Conservation (phyloP, 2,888 invertebrate genomes). For the Rhagophthalmus giganteus region DNA sequence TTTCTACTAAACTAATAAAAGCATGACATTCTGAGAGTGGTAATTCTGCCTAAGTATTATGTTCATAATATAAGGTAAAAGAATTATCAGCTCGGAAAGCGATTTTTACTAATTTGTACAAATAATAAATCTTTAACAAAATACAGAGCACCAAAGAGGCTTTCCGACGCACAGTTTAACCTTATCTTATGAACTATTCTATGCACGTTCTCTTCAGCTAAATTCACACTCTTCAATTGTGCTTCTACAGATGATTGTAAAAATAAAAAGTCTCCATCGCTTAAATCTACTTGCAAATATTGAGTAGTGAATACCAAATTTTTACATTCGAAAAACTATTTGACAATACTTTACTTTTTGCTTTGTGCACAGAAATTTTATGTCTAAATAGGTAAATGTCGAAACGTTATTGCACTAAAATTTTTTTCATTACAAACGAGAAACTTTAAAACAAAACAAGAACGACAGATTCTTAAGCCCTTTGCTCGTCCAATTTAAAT, state of each 20-base stretch:
- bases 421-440: neutral
- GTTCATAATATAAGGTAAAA: slow-evolving; percentile 36
- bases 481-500: too few species aligned
- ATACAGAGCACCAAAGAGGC: slow-evolving; percentile 15
- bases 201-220: slow-evolving; percentile 40
- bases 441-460: neutral
- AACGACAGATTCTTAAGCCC: too few species aligned
- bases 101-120: slow-evolving; percentile 14
- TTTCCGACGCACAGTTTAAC: slow-evolving; percentile 20
- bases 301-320: slow-evolving; percentile 14
- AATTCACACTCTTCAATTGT: slow-evolving; percentile 42
- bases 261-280: slow-evolving; percentile 48
- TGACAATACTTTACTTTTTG: neutral
- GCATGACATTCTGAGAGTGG: slow-evolving; percentile 44
- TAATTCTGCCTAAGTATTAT: slow-evolving; percentile 34
- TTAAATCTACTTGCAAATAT: slow-evolving; percentile 40
- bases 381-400: slow-evolving; percentile 3
- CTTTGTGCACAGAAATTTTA: slow-evolving; percentile 20
- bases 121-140: slow-evolving; percentile 12
- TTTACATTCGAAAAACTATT: neutral
- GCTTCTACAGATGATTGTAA: slow-evolving; percentile 44
- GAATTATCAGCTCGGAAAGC: slow-evolving; percentile 20
- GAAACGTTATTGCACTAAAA: slow-evolving; percentile 6
- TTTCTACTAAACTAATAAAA: slow-evolving; percentile 52
- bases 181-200: slow-evolving; percentile 36